Evolutionary conservation across 2,797 vertebrate genomes (phyloP), one percentile per base, ranked within the genome.

Genomic region (Novumbra hubbsi): DNA sequence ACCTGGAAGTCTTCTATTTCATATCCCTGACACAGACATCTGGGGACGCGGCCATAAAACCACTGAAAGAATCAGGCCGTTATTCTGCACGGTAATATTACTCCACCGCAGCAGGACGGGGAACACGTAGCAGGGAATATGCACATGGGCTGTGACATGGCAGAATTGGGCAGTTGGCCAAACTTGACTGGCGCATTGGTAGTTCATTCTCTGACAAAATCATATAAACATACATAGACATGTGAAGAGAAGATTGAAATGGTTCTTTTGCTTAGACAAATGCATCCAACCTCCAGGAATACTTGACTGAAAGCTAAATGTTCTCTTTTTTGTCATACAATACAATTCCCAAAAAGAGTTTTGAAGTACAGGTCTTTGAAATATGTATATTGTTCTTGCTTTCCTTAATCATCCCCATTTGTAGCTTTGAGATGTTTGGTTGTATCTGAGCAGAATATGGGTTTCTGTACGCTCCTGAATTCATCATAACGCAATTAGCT

Each of bases 31-130:
- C 68, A 66, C 76, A 82, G 74, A 83, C 85, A 84, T 85, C 81
- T 88, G 87, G 80, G 80, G 79, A 81, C 80, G 83, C 76, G 84
- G 70, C 78, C 77, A 78, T 80, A 81, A 84, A 84, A 81, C 73
- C 7, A 49, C 32, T 38, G 5, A 24, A 60, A 16, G 15, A 30
- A 64, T 16, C 63, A 16, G 63, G 16, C 30, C 6, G 63, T 34
- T 28, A 24, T 24, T 21, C 34, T 27, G 38, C 45, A 2, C n/a
- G 2, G 11, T 60, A 60, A 60, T 55, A 55, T 55, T 55, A 55
- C 7, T 60, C 21, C 24, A 12, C 62, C 78, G 77, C 76, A 50
- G 74, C 80, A 32, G 50, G 49, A 16, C 16, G 21, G 28, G 55
- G 17, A 32, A 19, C 14, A 30, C 30, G n/a, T n/a, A n/a, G n/a